Conservation (phyloP, 2,888 invertebrate species). For the Steinernema scapterisci region DNA sequence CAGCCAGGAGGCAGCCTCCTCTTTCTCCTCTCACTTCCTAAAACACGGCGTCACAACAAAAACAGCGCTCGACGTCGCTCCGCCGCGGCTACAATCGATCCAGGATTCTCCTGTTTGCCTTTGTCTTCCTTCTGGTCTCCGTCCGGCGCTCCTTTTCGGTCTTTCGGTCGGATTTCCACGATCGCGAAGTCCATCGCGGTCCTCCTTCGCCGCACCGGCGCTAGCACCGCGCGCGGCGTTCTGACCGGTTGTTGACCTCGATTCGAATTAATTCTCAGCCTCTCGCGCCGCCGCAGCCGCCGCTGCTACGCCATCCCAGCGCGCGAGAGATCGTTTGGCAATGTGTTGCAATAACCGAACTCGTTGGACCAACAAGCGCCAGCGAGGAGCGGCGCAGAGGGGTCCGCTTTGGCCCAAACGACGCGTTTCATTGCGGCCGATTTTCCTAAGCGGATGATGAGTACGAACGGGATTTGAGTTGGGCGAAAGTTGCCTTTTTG, state of each 20-base stretch:
- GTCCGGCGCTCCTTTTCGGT: neutral
- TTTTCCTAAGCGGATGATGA: neutral
- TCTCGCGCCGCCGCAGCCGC: neutral
- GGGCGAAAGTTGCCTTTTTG: too few relatives aligned
- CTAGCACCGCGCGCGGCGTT: slow-evolving; percentile 1
- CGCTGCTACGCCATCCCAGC: neutral
- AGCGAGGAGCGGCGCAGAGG: too few relatives aligned
- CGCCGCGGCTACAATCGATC: neutral
- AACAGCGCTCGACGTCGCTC: neutral
- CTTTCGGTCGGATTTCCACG: neutral
- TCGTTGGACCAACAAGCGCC: neutral
- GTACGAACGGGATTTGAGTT: too few relatives aligned
- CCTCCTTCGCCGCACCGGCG: neutral
- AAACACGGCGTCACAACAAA: neutral
- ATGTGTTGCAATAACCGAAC: slow-evolving; percentile 18
- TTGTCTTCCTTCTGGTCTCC: neutral
- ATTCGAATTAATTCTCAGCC: slow-evolving; percentile 22
- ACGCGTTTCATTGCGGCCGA: neutral
- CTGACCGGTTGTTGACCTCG: slow-evolving; percentile 30
- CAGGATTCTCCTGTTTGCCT: neutral
- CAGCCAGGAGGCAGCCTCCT: too few relatives aligned
- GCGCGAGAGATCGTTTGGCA: neutral
- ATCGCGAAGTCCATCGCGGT: neutral
- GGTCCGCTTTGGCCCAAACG: neutral
- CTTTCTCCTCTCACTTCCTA: neutral